These are phyloP conservation scores for Misgurnus anguillicaudatus DNA, from an alignment of 2,113 vertebrate genomes.

Conservation along the genomic window DNA sequence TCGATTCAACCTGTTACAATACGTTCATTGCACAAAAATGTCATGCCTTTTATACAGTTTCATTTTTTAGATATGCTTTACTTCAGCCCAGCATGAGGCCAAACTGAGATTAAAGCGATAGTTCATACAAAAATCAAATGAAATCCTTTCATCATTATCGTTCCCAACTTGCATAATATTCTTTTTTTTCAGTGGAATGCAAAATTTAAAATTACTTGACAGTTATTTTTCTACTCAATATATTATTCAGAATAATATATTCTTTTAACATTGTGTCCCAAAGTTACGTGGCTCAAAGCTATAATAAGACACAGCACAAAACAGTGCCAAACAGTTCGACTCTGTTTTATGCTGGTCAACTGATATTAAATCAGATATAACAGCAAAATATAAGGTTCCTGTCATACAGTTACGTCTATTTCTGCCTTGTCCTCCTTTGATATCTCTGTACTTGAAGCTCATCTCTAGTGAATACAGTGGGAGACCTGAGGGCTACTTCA, in stretches of 20 bases:
- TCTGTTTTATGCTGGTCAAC: background rate
- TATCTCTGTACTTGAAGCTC: slow-evolving; percentile 14
- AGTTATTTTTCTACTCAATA: no score
- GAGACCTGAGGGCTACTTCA: slow-evolving; percentile 45
- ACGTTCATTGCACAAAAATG: background rate
- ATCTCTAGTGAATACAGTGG: slow-evolving; percentile 20
- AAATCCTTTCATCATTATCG: background rate
- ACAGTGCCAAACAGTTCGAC: background rate
- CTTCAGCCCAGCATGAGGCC: background rate
- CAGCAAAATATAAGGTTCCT: slow-evolving; percentile 9
- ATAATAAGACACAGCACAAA: background rate
- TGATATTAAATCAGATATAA: background rate
- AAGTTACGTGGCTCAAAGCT: background rate
- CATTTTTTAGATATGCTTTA: background rate
- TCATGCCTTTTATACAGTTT: background rate
- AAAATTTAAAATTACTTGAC: no score
- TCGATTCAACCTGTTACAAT: slow-evolving; percentile 84
- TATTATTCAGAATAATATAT: no score
- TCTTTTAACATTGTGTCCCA: background rate
- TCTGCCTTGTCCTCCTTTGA: background rate
- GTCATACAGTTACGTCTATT: slow-evolving; percentile 11
- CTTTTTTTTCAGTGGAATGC: background rate
- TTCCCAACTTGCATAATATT: background rate
- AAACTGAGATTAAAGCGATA: background rate
- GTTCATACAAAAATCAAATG: background rate